Evolutionary conservation across 2,888 invertebrate species (phyloP), one percentile per base, ranked within the genome.

Genomic region (Choreutis nemorana): DNA sequence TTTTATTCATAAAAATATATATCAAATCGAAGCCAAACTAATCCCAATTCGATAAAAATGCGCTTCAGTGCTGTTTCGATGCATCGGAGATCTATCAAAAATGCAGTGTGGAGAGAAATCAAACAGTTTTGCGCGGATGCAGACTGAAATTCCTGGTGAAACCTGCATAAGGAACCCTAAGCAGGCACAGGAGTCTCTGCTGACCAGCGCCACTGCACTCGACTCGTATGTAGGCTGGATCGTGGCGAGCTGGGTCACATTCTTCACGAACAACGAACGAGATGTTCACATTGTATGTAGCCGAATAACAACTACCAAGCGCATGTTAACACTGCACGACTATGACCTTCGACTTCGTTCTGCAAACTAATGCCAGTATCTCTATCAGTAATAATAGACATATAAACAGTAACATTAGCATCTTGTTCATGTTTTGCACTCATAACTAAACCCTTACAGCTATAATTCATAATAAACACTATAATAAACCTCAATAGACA

Each of bases 211-310:
- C 13, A 75, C 77, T 5, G 71, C 62, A 14, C 58, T 78, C 34
- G 77, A 78, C 50, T 60, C 72, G 3, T 78, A 77, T 49, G 57
- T 78, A 39, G 79, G 79, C 39, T 66, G 68, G 65, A 64, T 77
- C 35, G 64, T 60, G 10, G 77, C 75, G 35, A 72, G 72, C 46
- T 71, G 70, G 65, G 67, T 73, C 48, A 58, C 65, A 13, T 67
- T 56, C 59, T 78, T 79, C 48, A 55, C 68, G 58, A 43, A 45
- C 44, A 55, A 64, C 46, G 67, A 68, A 39, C 61, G 59, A 26
- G 66, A 72, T 34, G 62, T 70, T 27, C 68, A 75, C 41, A 50
- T 72, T 45, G 77, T 78, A 77, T 49, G 78, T 77, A 67, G 54
- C 36, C 40, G 36, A 33, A n/a, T n/a, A n/a, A n/a, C n/a, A n/a